Percentiles rank a stretch among this genome's conserved stretches.
These are phyloP conservation scores for Archegozetes longisetosus DNA, from an alignment of 1,140 invertebrate species.

Conservation along the genomic window DNA sequence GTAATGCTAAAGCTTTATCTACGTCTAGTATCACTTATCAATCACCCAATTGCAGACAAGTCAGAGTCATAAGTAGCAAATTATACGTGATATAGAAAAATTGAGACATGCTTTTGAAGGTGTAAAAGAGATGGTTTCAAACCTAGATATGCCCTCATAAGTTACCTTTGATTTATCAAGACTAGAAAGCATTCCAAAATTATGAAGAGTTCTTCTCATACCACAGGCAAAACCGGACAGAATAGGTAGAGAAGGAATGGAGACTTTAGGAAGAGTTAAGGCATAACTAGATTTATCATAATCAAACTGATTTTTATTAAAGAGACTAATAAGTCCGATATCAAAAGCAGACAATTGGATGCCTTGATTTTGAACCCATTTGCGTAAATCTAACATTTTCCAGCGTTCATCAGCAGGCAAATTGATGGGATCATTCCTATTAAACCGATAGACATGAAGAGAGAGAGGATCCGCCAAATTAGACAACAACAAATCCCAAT, in stretches of 20 bases:
- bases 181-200: neutral
- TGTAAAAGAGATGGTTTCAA: too few species aligned
- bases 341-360: constrained; percentile 20
- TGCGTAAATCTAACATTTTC: constrained; percentile 16
- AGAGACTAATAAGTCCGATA: constrained; percentile 1
- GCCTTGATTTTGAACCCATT: constrained; percentile 22
- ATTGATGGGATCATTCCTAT: constrained; percentile 83
- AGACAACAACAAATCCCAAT: constrained; percentile 62
- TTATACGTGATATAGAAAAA: too few species aligned
- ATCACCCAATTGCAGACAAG: too few species aligned
- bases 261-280: neutral
- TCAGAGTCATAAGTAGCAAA: too few species aligned
- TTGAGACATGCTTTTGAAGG: too few species aligned
- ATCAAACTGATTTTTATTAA: neutral
- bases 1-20: too few species aligned
- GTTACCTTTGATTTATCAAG: constrained; percentile 9
- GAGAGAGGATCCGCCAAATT: constrained; percentile 62
- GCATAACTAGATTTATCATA: neutral
- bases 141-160: too few species aligned
- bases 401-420: constrained; percentile 24
- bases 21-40: too few species aligned
- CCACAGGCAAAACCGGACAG: constrained; percentile 3
- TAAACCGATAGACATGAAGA: constrained; percentile 77
- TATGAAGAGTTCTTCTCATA: neutral
- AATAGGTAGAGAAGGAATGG: neutral